These are phyloP conservation scores for Campoplex capitator DNA, from an alignment of 2,888 invertebrate species.

Conservation along the genomic window DNA sequence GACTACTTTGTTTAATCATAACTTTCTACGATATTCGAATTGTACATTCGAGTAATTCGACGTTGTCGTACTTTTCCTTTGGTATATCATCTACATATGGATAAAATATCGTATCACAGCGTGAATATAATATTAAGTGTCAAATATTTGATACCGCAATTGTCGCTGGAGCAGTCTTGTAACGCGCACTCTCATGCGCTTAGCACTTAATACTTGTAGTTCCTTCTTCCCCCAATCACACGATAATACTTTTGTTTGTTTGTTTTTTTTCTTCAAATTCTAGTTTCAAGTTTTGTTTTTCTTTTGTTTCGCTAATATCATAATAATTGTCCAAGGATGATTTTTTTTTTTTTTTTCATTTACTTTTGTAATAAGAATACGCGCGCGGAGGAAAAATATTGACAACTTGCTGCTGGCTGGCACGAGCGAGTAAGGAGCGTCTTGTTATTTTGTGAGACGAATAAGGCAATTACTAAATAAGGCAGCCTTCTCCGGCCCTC, in stretches of 20 bases:
- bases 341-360: constrained; percentile 23
- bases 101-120: constrained; percentile 64
- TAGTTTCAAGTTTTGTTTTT: constrained; percentile 40
- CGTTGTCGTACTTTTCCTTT: constrained; percentile 14
- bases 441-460: not conserved
- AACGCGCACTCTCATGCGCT: constrained; percentile 47
- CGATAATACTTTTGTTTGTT: not conserved
- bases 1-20: not conserved
- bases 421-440: constrained; percentile 17
- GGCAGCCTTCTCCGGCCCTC: constrained; percentile 26
- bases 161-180: constrained; percentile 67
- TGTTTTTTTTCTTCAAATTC: constrained; percentile 24
- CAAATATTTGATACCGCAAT: constrained; percentile 59
- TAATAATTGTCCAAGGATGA: constrained; percentile 5
- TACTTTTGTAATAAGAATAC: constrained; percentile 8
- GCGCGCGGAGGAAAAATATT: not conserved
- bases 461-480: constrained; percentile 59
- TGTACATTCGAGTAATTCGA: not conserved
- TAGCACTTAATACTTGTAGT: constrained; percentile 24
- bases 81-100: constrained; percentile 15
- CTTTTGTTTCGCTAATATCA: not conserved
- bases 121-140: constrained; percentile 52
- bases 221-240: not conserved
- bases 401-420: constrained; percentile 15
- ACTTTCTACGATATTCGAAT: not conserved